Base-by-base conservation (phyloP, 2,797 vertebrate genomes). In the Enoplosus armatus region DNA sequence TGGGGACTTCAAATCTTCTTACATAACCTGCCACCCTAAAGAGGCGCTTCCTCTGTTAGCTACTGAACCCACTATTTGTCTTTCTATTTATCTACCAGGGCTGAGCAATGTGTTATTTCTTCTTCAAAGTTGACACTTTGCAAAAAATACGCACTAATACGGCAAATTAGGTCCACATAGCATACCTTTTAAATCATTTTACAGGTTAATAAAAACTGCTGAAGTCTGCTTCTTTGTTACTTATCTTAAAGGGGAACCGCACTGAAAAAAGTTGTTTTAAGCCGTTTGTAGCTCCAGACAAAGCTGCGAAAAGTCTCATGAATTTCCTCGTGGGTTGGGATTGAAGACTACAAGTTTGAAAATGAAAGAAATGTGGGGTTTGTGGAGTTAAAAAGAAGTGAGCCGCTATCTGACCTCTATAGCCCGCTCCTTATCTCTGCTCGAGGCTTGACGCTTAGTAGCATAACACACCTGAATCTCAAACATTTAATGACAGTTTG, bases 1-100 rank as follows among this genome's bases (percentile, higher is more conserved):
- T 35, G 1, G 5, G 71, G 62, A 51, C 62, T 80, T 68, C 16
- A 74, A 68, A 55, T 86, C 76, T 63, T 79, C 80, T 89, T 92
- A 91, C 67, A 64, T 90, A 92, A 92, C 74, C 64, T 76, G 85
- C 83, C 80, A 79, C 80, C 71, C 73, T 90, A 84, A 94, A 93
- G 91, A 87, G 80, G 74, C 68, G 79, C 89, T 95, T 94, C 92
- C 93, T 93, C 70, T 91, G 85, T 92, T 84, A 83, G 76, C 24
- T 29, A 22, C 72, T 50, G n/a, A 79, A 84, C 43, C 56, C 16
- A 29, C 59, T 2, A 39, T 62, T 24, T 50, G 47, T 58, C 53
- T 69, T 43, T 54, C 53, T 69, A 1, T 69, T 27, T 60, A 16
- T 56, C 26, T 35, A 2, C 20, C 1, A 2, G n/a, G 6, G 2